phyloP scores from a whole-genome alignment of 1,140 invertebrate genomes.

The Drosophila insularis region DNA sequence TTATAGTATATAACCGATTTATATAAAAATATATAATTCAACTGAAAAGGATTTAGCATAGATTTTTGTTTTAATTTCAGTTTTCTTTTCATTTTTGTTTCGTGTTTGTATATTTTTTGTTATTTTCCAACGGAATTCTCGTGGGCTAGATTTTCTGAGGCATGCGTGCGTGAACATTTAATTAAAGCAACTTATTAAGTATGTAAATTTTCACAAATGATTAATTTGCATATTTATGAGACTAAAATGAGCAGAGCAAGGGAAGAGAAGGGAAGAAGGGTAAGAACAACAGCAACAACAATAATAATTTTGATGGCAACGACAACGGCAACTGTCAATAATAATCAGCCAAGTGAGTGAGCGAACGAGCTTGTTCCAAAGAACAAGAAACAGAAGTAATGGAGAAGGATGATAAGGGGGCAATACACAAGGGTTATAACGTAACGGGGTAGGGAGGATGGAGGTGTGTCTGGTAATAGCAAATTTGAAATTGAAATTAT shows the following conservation, averaged over 20 bases:
- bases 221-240: constrained; percentile 81
- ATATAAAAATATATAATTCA: constrained; percentile 52
- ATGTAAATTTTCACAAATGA: constrained; percentile 80
- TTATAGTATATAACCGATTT: neutral
- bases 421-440: neutral
- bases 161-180: constrained; percentile 80
- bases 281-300: constrained; percentile 57
- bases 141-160: constrained; percentile 73
- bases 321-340: constrained; percentile 72
- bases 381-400: neutral
- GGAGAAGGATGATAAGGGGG: neutral
- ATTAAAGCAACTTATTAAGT: constrained; percentile 80
- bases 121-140: constrained; percentile 48
- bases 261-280: neutral
- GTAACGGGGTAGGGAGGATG: neutral
- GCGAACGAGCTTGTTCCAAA: constrained; percentile 11
- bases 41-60: constrained; percentile 54
- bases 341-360: constrained; percentile 61
- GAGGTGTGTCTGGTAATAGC: constrained; percentile 57
- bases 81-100: neutral
- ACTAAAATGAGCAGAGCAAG: constrained; percentile 67
- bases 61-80: constrained; percentile 28
- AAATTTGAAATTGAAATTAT: constrained; percentile 77
- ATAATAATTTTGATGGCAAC: constrained; percentile 32
- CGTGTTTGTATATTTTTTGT: neutral